Conservation (phyloP, 2,888 invertebrate genomes). For the Drosophila parthenogenetica region DNA sequence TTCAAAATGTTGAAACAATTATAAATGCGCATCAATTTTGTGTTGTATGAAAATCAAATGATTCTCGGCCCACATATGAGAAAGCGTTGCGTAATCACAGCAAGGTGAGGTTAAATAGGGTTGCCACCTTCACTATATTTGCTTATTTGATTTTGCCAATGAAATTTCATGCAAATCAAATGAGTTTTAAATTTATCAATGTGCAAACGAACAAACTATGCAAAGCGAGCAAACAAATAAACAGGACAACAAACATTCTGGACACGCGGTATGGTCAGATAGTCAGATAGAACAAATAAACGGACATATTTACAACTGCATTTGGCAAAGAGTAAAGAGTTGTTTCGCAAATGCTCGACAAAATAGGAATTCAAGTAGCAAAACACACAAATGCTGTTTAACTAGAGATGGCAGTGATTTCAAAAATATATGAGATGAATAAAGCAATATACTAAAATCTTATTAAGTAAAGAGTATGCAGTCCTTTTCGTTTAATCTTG, state of each 20-base stretch:
- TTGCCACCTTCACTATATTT: not conserved
- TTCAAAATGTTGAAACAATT: slow-evolving; percentile 64
- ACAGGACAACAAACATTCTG: slow-evolving; percentile 51
- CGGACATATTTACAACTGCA: slow-evolving; percentile 77
- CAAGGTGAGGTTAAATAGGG: not conserved
- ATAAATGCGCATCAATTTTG: slow-evolving; percentile 78
- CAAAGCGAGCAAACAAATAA: slow-evolving; percentile 65
- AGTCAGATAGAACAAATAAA: slow-evolving; percentile 69
- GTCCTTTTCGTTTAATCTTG: no score
- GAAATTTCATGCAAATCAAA: slow-evolving; percentile 78
- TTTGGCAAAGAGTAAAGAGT: slow-evolving; percentile 25
- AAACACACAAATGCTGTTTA: not conserved
- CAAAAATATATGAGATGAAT: not conserved
- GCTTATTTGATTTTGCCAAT: slow-evolving; percentile 46
- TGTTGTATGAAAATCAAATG: slow-evolving; percentile 49
- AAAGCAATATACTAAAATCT: no score
- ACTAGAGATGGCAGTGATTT: not conserved
- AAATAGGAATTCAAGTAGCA: not conserved
- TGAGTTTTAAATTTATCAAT: slow-evolving; percentile 76
- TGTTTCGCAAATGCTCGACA: slow-evolving; percentile 2
- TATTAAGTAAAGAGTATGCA: no score
- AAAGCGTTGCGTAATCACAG: slow-evolving; percentile 34
- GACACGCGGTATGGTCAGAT: slow-evolving; percentile 32
- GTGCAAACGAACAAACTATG: slow-evolving; percentile 48
- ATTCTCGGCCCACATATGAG: slow-evolving; percentile 47